Evolutionary conservation across 2,888 invertebrate genomes (phyloP).

Genomic region (Philonicus albiceps): DNA sequence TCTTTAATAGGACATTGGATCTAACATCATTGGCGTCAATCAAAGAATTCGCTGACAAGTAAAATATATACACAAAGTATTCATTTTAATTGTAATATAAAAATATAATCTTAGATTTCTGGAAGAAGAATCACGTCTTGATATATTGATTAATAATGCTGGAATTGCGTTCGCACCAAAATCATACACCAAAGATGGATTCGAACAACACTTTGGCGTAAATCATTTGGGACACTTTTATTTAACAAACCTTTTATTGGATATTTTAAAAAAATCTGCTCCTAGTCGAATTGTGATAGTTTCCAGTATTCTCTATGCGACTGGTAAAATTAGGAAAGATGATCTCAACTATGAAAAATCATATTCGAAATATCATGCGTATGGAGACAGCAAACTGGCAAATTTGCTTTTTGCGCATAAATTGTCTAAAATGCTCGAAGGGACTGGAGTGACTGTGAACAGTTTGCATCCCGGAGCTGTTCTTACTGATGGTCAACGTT

Average conservation of each 20-base stretch:
- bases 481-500: constrained; percentile 73
- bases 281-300: constrained; percentile 77
- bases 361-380: constrained; percentile 70
- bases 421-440: constrained; percentile 69
- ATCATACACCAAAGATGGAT: constrained; percentile 61
- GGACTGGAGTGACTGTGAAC: constrained; percentile 68
- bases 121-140: constrained; percentile 25
- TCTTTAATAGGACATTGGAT: constrained; percentile 67
- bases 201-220: constrained; percentile 65
- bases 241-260: constrained; percentile 65
- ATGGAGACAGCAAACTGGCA: constrained; percentile 76
- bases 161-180: constrained; percentile 57
- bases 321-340: constrained; percentile 70
- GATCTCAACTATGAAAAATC: constrained; percentile 72
- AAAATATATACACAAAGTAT: background rate
- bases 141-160: constrained; percentile 38
- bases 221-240: constrained; percentile 68
- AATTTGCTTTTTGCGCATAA: constrained; percentile 75
- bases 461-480: constrained; percentile 74
- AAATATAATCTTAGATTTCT: background rate
- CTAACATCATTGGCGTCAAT: constrained; percentile 63
- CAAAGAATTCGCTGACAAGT: constrained; percentile 64
- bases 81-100: background rate
- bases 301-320: constrained; percentile 71
- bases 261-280: constrained; percentile 65